Evolutionary conservation across 1,140 invertebrate genomes (phyloP).

Genomic region (Medauroidea extradentata): DNA sequence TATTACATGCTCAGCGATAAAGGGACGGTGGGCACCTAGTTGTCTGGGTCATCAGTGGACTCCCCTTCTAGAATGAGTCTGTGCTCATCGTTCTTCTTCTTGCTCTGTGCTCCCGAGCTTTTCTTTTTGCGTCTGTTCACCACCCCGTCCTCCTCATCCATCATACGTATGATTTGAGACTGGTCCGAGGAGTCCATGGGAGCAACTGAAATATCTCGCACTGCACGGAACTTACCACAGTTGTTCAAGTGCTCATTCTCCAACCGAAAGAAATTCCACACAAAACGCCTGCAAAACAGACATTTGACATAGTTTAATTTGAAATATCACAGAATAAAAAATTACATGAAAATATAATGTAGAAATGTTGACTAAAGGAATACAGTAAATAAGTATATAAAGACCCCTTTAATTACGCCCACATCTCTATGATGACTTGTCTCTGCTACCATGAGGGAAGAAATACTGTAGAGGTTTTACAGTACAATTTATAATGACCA

Average conservation of each 20-base stretch:
- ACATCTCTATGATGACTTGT: no score
- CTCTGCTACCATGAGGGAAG: no score
- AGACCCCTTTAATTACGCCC: no score
- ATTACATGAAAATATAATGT: neutral
- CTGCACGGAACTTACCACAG: constrained; percentile 98
- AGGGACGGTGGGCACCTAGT: neutral
- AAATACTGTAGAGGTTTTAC: no score
- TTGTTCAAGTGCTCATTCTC: constrained; percentile 99
- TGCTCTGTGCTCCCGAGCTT: constrained; percentile 29
- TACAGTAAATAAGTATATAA: no score
- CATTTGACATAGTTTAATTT: neutral
- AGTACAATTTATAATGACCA: no score
- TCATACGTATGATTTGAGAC: constrained; percentile 85
- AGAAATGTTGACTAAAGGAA: neutral
- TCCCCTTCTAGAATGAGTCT: constrained; percentile 51
- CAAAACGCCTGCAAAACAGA: constrained; percentile 70
- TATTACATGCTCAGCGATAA: no score
- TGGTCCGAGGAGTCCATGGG: constrained; percentile 93
- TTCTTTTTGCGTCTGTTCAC: constrained; percentile 64
- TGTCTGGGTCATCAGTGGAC: constrained; percentile 43
- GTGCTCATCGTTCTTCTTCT: constrained; percentile 49
- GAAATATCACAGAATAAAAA: no score
- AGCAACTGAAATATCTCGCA: constrained; percentile 96
- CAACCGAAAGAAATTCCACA: constrained; percentile 99
- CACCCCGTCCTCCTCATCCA: constrained; percentile 90